phyloP scores from a whole-genome alignment of 2,797 vertebrate species.

The Gobio occitaniae region DNA sequence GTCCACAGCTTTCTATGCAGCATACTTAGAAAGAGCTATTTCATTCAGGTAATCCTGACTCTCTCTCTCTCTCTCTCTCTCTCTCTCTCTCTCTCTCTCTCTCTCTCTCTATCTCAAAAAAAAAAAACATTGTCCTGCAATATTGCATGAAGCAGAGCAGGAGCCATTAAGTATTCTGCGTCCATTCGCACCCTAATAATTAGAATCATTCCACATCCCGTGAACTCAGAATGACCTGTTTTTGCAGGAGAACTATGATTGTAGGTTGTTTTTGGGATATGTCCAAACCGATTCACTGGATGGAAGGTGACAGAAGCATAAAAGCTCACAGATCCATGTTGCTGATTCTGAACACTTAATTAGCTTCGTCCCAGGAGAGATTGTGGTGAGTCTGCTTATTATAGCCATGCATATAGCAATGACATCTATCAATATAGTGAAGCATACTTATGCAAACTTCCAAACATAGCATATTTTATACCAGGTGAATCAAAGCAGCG shows the following conservation, averaged over 20 bases:
- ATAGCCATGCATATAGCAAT: constrained; percentile 74
- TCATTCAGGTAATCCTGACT: constrained; percentile 23
- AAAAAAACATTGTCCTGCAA: constrained; percentile 20
- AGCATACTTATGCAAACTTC: constrained; percentile 63
- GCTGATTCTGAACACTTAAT: constrained; percentile 81
- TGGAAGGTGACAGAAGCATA: constrained; percentile 80
- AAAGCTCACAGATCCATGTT: constrained; percentile 75
- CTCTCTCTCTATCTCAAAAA: not conserved
- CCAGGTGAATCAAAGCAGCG: constrained; percentile 26
- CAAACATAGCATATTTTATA: constrained; percentile 46
- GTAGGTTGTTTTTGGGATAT: constrained; percentile 79
- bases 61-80: not conserved
- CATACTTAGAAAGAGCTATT: constrained; percentile 34
- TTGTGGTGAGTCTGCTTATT: constrained; percentile 73
- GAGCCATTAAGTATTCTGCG: constrained; percentile 66
- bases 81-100: not conserved
- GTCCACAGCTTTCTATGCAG: constrained; percentile 9
- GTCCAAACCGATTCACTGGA: constrained; percentile 78
- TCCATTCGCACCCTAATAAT: constrained; percentile 75
- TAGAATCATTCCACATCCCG: constrained; percentile 75
- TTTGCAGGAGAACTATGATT: constrained; percentile 69
- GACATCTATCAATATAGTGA: constrained; percentile 68
- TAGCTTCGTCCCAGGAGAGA: constrained; percentile 77
- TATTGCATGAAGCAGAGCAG: constrained; percentile 55
- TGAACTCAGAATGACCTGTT: constrained; percentile 79